These are phyloP conservation scores for Cryptus viduatorius DNA, from an alignment of 2,888 invertebrate species.

Conservation along the genomic window DNA sequence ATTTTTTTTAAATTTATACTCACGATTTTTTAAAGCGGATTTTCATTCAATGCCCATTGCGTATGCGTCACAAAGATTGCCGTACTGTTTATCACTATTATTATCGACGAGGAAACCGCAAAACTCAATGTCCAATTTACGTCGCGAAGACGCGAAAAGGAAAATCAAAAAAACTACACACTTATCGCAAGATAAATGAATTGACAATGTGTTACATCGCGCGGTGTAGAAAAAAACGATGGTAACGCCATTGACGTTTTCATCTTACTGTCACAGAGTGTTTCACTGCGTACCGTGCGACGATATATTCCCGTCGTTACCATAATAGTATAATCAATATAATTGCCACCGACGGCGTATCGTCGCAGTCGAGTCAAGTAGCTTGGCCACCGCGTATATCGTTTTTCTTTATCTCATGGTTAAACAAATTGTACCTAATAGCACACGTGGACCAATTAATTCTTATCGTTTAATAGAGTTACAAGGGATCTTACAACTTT, in stretches of 20 bases:
- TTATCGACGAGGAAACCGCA: not conserved
- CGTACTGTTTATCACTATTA: not conserved
- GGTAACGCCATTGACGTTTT: conserved; percentile 16
- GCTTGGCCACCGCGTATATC: conserved; percentile 1
- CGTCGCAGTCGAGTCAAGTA: conserved; percentile 16
- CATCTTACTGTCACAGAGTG: conserved; percentile 11
- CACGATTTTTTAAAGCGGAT: not conserved
- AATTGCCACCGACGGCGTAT: conserved; percentile 49
- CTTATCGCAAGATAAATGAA: not conserved
- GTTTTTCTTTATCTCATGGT: conserved; percentile 34
- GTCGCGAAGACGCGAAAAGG: not conserved
- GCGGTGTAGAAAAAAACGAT: not conserved
- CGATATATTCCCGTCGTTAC: conserved; percentile 23
- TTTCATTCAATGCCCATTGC: not conserved
- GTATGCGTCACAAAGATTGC: not conserved
- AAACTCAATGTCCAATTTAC: not conserved
- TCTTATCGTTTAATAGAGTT: conserved; percentile 1
- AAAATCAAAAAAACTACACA: not conserved
- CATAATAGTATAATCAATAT: conserved; percentile 42
- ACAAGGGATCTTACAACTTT: not conserved
- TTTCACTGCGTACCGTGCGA: conserved; percentile 2
- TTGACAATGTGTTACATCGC: not conserved
- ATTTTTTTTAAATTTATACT: not conserved
- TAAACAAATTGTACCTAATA: not conserved
- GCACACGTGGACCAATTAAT: conserved; percentile 2